Percentiles rank a stretch among this genome's conserved stretches.
Evolutionary conservation across 2,888 invertebrate species (phyloP).

Genomic region (Tineola bisselliella): DNA sequence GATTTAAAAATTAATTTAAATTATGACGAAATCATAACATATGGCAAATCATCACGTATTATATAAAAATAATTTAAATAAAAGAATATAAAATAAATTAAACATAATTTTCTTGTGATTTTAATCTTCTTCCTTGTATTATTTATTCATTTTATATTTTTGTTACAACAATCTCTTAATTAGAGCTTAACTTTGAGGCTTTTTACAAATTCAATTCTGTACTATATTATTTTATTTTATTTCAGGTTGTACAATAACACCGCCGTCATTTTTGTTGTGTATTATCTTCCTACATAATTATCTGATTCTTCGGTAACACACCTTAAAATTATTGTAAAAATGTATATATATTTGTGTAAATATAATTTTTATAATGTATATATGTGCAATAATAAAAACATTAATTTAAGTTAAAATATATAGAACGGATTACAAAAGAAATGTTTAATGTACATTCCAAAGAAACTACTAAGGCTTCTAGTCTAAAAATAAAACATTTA

Average conservation of each 20-base stretch:
- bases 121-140: too few relatives aligned
- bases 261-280: background rate
- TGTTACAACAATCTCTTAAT: too few relatives aligned
- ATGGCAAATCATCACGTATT: too few relatives aligned
- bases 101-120: too few relatives aligned
- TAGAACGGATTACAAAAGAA: background rate
- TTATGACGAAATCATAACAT: too few relatives aligned
- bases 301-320: background rate
- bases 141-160: constrained; percentile 2
- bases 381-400: background rate
- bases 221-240: background rate
- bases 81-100: too few relatives aligned
- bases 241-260: background rate
- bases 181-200: too few relatives aligned
- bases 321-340: background rate
- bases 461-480: background rate
- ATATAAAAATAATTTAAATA: too few relatives aligned
- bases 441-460: background rate
- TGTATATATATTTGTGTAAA: background rate
- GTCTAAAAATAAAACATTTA: background rate
- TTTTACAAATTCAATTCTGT: too few relatives aligned
- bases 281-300: background rate
- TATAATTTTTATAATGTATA: background rate
- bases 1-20: too few relatives aligned
- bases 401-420: background rate